phyloP scores from a whole-genome alignment of 2,888 invertebrate genomes.

The Xylota segnis region DNA sequence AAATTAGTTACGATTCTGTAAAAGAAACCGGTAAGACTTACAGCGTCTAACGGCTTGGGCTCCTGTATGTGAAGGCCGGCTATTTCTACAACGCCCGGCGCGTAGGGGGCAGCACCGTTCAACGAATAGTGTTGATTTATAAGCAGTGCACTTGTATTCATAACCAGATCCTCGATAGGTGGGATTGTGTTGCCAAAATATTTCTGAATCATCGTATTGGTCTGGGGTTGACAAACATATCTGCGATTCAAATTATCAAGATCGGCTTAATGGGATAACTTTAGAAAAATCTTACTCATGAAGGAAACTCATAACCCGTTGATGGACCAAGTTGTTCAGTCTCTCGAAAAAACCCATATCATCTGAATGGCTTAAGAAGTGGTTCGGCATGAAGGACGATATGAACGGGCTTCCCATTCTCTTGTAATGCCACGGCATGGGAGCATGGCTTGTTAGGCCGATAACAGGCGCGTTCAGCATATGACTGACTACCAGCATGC shows the following conservation, averaged over 20 bases:
- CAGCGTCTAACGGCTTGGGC: constrained; percentile 79
- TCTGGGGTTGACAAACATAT: constrained; percentile 80
- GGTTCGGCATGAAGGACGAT: constrained; percentile 85
- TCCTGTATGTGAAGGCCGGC: constrained; percentile 85
- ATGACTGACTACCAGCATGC: constrained; percentile 87
- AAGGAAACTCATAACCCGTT: constrained; percentile 77
- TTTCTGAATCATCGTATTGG: constrained; percentile 83
- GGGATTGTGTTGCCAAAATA: constrained; percentile 84
- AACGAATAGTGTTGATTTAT: constrained; percentile 85
- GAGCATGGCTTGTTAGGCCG: constrained; percentile 86
- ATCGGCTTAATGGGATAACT: neutral
- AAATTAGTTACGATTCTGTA: too few species aligned
- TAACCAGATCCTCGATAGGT: constrained; percentile 84
- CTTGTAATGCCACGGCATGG: constrained; percentile 87
- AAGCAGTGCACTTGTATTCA: constrained; percentile 82
- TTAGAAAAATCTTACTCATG: constrained; percentile 75
- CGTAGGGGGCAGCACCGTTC: constrained; percentile 84
- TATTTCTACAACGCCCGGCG: constrained; percentile 85
- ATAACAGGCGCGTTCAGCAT: constrained; percentile 87
- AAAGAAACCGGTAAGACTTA: constrained; percentile 56
- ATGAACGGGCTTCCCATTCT: constrained; percentile 86
- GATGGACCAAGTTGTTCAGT: constrained; percentile 83
- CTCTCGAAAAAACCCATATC: constrained; percentile 83
- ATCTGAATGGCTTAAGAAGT: constrained; percentile 84
- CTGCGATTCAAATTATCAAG: constrained; percentile 61